A percentile compares a stretch with the other conserved stretches of the same genome.
phyloP scores from a whole-genome alignment of 2,888 invertebrate species.

The Phaedon cochleariae region DNA sequence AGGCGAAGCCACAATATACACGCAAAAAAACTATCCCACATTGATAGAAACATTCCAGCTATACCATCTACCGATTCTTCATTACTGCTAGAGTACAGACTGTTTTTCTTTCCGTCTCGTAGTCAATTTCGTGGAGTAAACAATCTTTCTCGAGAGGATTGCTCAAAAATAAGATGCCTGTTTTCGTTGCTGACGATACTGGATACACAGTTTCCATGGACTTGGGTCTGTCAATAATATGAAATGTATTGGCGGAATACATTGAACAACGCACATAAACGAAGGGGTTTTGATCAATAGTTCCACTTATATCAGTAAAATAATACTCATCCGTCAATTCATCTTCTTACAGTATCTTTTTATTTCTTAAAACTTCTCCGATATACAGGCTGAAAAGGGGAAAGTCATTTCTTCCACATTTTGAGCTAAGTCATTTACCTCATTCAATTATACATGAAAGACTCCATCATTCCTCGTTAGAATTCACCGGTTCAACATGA shows the following conservation, averaged over 20 bases:
- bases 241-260: neutral
- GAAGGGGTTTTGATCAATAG: too few species aligned
- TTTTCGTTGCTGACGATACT: neutral
- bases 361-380: too few species aligned
- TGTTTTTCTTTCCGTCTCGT: neutral
- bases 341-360: too few species aligned
- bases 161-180: neutral
- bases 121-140: conserved; percentile 1
- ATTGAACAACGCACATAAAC: too few species aligned
- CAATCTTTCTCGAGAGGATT: neutral
- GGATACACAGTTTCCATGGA: neutral
- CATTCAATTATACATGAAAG: too few species aligned
- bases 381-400: too few species aligned
- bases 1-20: neutral
- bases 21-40: neutral
- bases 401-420: too few species aligned
- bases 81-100: neutral
- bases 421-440: too few species aligned
- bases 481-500: too few species aligned
- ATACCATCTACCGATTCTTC: neutral
- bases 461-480: too few species aligned
- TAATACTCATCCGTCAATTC: too few species aligned
- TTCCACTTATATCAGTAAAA: too few species aligned
- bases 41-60: neutral
- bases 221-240: neutral